phyloP scores from a whole-genome alignment of 2,888 invertebrate species.

The Agrotis exclamationis region DNA sequence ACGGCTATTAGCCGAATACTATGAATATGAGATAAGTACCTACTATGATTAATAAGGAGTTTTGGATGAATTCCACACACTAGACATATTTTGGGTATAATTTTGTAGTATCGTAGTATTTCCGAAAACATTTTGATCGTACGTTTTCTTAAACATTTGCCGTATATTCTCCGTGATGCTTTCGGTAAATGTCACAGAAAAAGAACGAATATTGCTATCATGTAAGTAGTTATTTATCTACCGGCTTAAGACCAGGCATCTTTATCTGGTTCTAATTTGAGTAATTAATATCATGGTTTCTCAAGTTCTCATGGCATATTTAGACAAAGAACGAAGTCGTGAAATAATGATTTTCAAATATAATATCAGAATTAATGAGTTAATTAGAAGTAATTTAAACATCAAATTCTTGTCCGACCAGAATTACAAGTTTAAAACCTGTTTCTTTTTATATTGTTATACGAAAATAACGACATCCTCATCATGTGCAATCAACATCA shows the following conservation, averaged over 20 bases:
- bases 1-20: not conserved
- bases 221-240: too few relatives aligned
- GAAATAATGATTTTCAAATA: slow-evolving; percentile 7
- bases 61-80: not conserved
- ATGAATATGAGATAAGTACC: not conserved
- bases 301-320: not conserved
- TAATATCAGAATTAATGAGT: not conserved
- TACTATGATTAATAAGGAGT: not conserved
- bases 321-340: not conserved
- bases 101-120: too few relatives aligned
- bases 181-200: too few relatives aligned
- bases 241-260: too few relatives aligned
- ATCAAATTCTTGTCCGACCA: slow-evolving; percentile 1
- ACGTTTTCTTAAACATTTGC: too few relatives aligned
- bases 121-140: too few relatives aligned
- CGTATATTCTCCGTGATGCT: too few relatives aligned
- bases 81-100: not conserved
- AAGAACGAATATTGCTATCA: too few relatives aligned
- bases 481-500: slow-evolving; percentile 17
- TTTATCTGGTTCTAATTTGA: too few relatives aligned
- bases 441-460: slow-evolving; percentile 7
- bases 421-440: slow-evolving; percentile 12
- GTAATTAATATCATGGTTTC: too few relatives aligned
- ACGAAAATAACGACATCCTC: slow-evolving; percentile 8
- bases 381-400: slow-evolving; percentile 5